Base-by-base conservation (phyloP, 2,113 vertebrate genomes). In the Thalassoma bifasciatum region DNA sequence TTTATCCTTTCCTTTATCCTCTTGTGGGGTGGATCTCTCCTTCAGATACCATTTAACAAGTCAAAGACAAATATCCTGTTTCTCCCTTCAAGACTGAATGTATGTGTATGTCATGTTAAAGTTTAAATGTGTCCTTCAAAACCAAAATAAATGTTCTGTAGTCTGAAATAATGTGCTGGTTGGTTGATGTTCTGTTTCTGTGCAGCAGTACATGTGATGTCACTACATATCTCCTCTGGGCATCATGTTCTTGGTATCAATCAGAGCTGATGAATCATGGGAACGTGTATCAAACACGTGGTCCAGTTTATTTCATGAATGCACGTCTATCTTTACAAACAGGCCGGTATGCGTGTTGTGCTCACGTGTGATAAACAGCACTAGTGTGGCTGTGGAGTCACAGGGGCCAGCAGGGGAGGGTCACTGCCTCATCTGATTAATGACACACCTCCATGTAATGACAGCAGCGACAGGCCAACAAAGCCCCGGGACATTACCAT, bases 401-500 rank as follows among this genome's bases (percentile, higher is more conserved):
- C 92, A 92, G 66, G 77, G 68, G 74, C 36, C 38, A 75, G 57
- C 51, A 62, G 83, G 80, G 90, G 52, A 66, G 79, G 81, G 73
- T 77, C 88, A 60, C 57, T 2, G 57, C 72, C 74, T 51, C 36
- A 65, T 75, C 60, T 93, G 91, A 94, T 92, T 89, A 91, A 94
- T 92, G 83, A 79, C 59, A 54, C 62, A 24, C 40, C 68, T 21
- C 76, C 54, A n/a, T 24, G 23, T 84, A 76, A 88, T 84, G 86
- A 91, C 86, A 77, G 50, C 82, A 60, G 74, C 53, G 47, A 73
- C 60, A 49, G 58, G 47, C 71, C 77, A 84, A 89, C 71, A 81
- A 66, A 84, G 77, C 77, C 63, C 66, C 71, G 59, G 68, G 80
- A 88, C 83, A 89, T 83, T 79, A 82, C 44, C 36, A 84, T 85